These are phyloP conservation scores for Coreius guichenoti DNA, from an alignment of 2,797 vertebrate species.

Conservation along the genomic window DNA sequence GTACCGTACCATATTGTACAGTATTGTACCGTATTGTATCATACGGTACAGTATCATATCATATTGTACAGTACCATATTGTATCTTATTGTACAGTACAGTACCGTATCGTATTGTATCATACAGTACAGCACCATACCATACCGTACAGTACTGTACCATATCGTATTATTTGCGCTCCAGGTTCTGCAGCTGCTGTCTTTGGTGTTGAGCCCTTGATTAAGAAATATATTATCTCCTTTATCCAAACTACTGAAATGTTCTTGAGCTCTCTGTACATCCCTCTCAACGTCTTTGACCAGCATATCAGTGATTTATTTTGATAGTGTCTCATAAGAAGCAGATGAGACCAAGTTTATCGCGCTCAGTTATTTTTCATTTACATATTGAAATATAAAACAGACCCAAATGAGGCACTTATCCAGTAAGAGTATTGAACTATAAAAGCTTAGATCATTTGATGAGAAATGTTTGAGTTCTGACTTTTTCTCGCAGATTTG, in stretches of 20 bases:
- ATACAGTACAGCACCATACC: too few relatives aligned
- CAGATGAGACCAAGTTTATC: not conserved
- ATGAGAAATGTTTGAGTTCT: not conserved
- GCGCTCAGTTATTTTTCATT: not conserved
- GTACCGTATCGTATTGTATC: too few relatives aligned
- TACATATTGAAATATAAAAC: not conserved
- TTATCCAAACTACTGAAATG: not conserved
- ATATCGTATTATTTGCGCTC: not conserved
- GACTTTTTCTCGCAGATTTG: not conserved
- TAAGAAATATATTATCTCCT: not conserved
- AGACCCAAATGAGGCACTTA: not conserved
- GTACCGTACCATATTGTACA: too few relatives aligned
- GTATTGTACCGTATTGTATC: too few relatives aligned
- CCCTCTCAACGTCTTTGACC: too few relatives aligned
- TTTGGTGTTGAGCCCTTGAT: too few relatives aligned
- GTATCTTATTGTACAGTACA: too few relatives aligned
- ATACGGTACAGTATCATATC: too few relatives aligned
- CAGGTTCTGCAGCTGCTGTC: conserved; percentile 53
- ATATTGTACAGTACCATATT: too few relatives aligned
- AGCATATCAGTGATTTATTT: not conserved
- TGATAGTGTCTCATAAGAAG: not conserved
- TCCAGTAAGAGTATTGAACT: not conserved
- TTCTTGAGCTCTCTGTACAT: not conserved
- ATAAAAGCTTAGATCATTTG: not conserved
- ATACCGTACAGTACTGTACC: too few relatives aligned